phyloP scores from a whole-genome alignment of 2,113 vertebrate genomes.

The Prunella himalayana region DNA sequence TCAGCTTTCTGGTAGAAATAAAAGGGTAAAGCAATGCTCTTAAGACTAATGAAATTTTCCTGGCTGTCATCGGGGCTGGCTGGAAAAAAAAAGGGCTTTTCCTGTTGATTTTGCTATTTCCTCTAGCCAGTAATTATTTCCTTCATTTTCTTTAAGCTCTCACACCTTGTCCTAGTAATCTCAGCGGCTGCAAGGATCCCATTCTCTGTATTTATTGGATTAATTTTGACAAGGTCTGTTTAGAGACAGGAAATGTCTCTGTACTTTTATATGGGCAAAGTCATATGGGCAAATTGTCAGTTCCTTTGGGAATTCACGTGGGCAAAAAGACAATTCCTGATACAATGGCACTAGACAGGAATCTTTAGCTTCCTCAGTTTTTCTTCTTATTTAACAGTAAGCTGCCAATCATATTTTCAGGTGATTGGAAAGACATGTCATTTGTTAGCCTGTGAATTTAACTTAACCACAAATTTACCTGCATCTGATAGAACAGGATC shows the following conservation, averaged over 20 bases:
- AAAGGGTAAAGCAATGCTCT: slow-evolving; percentile 23
- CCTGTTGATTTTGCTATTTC: slow-evolving; percentile 40
- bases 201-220: neutral
- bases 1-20: slow-evolving; percentile 9
- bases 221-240: neutral
- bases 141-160: slow-evolving; percentile 19
- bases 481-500: neutral
- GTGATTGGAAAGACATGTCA: neutral
- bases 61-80: neutral
- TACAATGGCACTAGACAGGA: neutral
- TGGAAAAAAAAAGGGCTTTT: neutral
- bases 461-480: neutral
- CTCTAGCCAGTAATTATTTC: slow-evolving; percentile 20
- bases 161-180: neutral
- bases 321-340: neutral
- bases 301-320: neutral
- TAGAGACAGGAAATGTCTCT: neutral
- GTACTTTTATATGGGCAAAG: neutral
- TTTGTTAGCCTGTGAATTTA: neutral
- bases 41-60: slow-evolving; percentile 42
- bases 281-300: neutral
- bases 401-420: neutral
- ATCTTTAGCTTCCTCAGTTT: neutral
- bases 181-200: neutral
- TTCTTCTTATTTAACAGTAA: neutral